These are phyloP conservation scores for Antitype chi DNA, from an alignment of 2,888 invertebrate species.

Conservation along the genomic window DNA sequence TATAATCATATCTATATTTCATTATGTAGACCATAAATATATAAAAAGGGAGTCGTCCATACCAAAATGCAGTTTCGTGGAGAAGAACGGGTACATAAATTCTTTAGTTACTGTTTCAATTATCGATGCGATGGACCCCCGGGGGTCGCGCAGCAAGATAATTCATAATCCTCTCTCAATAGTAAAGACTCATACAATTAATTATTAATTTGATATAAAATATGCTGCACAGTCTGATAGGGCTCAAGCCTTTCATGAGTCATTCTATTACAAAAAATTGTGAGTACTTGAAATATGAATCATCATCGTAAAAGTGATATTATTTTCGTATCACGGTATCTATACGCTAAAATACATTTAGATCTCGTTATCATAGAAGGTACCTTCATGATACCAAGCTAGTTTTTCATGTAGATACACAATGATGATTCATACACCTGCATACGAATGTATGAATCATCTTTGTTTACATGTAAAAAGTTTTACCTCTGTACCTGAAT, in stretches of 20 bases:
- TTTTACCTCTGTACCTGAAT: neutral
- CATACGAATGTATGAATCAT: slow-evolving; percentile 27
- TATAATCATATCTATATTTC: too few species aligned
- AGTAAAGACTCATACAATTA: neutral
- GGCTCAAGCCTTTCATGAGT: slow-evolving; percentile 12
- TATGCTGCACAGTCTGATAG: slow-evolving; percentile 2
- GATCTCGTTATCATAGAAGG: slow-evolving; percentile 32
- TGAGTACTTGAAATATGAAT: slow-evolving; percentile 23
- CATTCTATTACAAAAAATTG: slow-evolving; percentile 3
- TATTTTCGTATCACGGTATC: slow-evolving; percentile 27
- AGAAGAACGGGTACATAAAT: too few species aligned
- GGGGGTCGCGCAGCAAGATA: neutral
- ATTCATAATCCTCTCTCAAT: neutral
- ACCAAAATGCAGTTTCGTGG: neutral
- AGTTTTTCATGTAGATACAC: neutral
- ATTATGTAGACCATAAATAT: too few species aligned
- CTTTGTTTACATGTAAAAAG: neutral
- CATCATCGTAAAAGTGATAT: slow-evolving; percentile 41
- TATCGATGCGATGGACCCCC: neutral
- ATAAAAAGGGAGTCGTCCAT: neutral
- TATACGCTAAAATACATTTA: slow-evolving; percentile 20
- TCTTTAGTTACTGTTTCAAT: neutral
- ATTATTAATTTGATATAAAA: slow-evolving; percentile 1
- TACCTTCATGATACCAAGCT: slow-evolving; percentile 14
- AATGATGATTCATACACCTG: slow-evolving; percentile 2